Evolutionary conservation across 1,140 invertebrate species (phyloP).

Genomic region (Zaprionus kolodkinae): DNA sequence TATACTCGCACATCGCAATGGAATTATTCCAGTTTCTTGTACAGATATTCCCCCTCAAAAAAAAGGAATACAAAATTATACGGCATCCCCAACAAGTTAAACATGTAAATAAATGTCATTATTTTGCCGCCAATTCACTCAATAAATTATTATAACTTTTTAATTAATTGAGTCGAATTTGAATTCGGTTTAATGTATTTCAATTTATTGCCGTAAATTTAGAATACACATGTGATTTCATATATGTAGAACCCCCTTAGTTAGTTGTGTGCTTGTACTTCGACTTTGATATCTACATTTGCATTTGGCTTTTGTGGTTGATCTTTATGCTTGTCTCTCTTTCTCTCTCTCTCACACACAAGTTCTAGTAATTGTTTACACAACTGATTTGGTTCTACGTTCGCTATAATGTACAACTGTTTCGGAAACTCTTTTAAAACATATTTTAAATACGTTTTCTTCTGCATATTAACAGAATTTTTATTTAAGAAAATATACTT

Average conservation of each 20-base stretch:
- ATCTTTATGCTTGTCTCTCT: constrained; percentile 17
- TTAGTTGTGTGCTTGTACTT: constrained; percentile 16
- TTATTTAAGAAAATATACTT: not conserved
- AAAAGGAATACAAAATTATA: not conserved
- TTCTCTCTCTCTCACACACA: not conserved
- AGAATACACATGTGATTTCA: not conserved
- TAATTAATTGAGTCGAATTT: constrained; percentile 34
- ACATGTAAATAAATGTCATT: constrained; percentile 41
- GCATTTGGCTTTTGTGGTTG: constrained; percentile 48
- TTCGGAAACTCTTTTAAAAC: not conserved
- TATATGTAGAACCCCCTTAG: not conserved
- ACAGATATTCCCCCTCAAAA: constrained; percentile 8
- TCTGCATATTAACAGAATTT: not conserved
- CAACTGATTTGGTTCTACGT: constrained; percentile 38
- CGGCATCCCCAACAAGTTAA: constrained; percentile 27
- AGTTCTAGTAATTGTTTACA: constrained; percentile 41
- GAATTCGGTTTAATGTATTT: constrained; percentile 19
- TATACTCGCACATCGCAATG: constrained; percentile 10
- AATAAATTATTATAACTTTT: constrained; percentile 42
- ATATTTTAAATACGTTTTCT: not conserved
- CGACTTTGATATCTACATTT: constrained; percentile 65
- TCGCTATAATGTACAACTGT: not conserved
- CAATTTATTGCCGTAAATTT: constrained; percentile 26
- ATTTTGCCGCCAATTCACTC: constrained; percentile 3
- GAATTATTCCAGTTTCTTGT: constrained; percentile 37